Percentiles rank a stretch among this genome's conserved stretches.
phyloP scores from a whole-genome alignment of 1,140 invertebrate genomes.

The Danaus plexippus region DNA sequence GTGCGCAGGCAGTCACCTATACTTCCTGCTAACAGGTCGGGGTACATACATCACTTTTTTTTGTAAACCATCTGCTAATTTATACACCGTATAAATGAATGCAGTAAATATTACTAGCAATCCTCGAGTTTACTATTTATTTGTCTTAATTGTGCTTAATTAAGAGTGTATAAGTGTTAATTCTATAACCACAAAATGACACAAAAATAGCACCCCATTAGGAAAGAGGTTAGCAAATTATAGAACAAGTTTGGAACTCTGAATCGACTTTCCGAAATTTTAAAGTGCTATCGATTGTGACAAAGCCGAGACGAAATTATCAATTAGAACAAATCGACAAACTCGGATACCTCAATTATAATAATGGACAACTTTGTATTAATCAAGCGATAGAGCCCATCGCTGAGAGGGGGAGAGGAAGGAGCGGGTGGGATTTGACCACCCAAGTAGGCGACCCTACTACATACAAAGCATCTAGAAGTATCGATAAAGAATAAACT shows the following conservation, averaged over 20 bases:
- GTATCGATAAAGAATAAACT: conserved; percentile 10
- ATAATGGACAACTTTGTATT: conserved; percentile 57
- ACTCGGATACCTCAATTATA: conserved; percentile 46
- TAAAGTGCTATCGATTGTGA: conserved; percentile 21
- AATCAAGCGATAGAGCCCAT: conserved; percentile 44
- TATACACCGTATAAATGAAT: neutral
- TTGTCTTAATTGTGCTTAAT: too few relatives aligned
- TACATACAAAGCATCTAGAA: neutral
- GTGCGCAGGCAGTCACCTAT: conserved; percentile 17
- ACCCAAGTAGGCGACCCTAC: conserved; percentile 5
- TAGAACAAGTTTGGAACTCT: conserved; percentile 11
- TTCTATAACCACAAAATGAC: too few relatives aligned
- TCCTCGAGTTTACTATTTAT: too few relatives aligned
- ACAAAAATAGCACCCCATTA: too few relatives aligned
- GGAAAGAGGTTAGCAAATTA: neutral
- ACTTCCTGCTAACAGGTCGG: conserved; percentile 13
- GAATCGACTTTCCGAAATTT: conserved; percentile 14
- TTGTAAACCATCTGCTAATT: neutral
- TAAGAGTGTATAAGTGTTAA: too few relatives aligned
- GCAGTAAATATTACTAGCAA: neutral
- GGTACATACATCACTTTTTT: neutral
- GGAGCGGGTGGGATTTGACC: conserved; percentile 10
- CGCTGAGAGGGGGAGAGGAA: neutral
- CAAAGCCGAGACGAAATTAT: conserved; percentile 27
- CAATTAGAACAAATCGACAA: conserved; percentile 33